Evolutionary conservation across 2,797 vertebrate genomes (phyloP).

Genomic region (Cryptoprocta ferox): DNA sequence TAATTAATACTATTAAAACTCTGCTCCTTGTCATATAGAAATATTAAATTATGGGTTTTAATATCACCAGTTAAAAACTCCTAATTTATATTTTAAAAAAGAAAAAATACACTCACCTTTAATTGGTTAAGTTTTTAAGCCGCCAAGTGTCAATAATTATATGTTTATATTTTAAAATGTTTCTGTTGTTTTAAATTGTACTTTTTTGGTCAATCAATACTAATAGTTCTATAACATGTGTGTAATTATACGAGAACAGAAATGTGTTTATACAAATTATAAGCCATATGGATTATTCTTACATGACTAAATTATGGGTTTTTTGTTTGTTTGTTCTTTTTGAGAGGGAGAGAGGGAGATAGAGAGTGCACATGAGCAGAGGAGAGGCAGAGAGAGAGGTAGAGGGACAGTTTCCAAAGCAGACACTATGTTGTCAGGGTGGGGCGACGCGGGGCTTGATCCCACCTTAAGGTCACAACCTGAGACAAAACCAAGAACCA

Average conservation of each 20-base stretch:
- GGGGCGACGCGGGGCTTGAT: too few species aligned
- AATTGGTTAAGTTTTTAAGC: background rate
- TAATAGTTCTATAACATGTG: background rate
- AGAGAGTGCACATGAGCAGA: too few species aligned
- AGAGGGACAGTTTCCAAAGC: too few species aligned
- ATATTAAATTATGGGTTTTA: background rate
- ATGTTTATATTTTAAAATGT: background rate
- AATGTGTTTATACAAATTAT: background rate
- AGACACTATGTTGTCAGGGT: too few species aligned
- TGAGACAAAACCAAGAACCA: too few species aligned
- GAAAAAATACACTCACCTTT: background rate
- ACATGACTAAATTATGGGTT: background rate
- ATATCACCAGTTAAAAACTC: background rate
- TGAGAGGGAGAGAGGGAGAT: too few species aligned
- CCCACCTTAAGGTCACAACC: too few species aligned
- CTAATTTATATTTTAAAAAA: background rate
- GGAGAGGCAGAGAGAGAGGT: too few species aligned
- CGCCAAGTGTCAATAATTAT: background rate
- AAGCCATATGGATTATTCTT: background rate
- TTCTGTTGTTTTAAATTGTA: background rate
- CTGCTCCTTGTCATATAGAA: background rate
- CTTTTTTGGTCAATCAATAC: background rate
- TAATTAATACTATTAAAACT: background rate
- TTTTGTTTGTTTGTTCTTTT: too few species aligned
- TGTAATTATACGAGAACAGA: background rate